Evolutionary conservation across 2,113 vertebrate species (phyloP).

Genomic region (Vulpes ferrilata): DNA sequence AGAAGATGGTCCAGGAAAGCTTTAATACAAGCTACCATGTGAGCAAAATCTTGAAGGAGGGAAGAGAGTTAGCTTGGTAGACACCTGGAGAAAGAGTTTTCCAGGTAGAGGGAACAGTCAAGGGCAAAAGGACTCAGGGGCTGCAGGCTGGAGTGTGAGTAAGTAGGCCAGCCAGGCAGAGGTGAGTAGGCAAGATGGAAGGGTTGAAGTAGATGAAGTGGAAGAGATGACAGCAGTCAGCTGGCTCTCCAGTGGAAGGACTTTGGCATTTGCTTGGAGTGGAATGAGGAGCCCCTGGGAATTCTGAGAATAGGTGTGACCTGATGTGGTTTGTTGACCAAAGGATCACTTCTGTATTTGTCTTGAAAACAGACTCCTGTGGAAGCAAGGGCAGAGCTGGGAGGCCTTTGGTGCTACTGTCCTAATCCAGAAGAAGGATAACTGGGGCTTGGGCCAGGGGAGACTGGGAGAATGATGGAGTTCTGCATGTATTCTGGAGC

Average conservation of each 20-base stretch:
- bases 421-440: background rate
- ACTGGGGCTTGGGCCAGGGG: background rate
- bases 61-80: background rate
- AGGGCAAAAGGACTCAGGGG: background rate
- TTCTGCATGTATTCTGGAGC: background rate
- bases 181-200: background rate
- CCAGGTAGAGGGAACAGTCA: background rate
- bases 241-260: background rate
- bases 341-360: background rate
- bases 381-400: background rate
- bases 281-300: background rate
- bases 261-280: background rate
- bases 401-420: background rate
- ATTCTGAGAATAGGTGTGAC: background rate
- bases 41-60: background rate
- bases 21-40: background rate
- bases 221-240: background rate
- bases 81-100: background rate
- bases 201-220: background rate
- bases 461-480: background rate
- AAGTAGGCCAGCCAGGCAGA: background rate
- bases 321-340: background rate
- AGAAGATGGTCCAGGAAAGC: background rate
- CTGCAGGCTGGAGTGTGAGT: background rate
- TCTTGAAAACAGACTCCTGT: background rate